These are phyloP conservation scores for Alectoris magna DNA, from an alignment of 2,797 vertebrate genomes.

Conservation along the genomic window DNA sequence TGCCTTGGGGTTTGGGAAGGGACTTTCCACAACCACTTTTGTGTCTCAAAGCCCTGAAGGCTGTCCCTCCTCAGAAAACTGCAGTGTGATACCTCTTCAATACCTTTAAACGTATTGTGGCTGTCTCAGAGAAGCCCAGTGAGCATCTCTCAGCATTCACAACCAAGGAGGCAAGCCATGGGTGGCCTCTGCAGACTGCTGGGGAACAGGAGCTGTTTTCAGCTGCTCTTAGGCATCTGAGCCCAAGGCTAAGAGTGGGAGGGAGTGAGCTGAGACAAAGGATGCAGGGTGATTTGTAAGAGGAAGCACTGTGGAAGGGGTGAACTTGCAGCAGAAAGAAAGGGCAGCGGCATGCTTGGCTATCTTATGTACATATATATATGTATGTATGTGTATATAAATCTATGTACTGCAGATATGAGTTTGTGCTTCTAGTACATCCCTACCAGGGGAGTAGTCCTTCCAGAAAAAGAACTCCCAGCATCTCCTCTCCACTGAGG, in stretches of 20 bases:
- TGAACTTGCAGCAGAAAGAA: background rate
- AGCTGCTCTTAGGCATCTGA: background rate
- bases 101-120: background rate
- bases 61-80: background rate
- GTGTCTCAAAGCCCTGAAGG: background rate
- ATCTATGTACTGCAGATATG: too few relatives aligned
- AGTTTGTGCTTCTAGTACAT: background rate
- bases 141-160: rapidly evolving
- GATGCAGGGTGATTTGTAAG: background rate
- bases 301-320: background rate
- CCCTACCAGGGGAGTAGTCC: background rate
- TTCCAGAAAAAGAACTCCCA: background rate
- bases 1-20: background rate
- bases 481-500: background rate
- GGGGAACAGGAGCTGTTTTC: background rate
- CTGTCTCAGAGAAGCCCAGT: background rate
- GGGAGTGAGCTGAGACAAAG: background rate
- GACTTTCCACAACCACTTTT: background rate
- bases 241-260: background rate
- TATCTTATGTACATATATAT: background rate
- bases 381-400: too few relatives aligned
- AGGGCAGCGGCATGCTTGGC: background rate
- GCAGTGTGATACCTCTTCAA: background rate
- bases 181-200: rapidly evolving
- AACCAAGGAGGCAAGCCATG: rapidly evolving